Evolutionary conservation across 2,888 invertebrate genomes (phyloP), one percentile per base, ranked within the genome.

Genomic region (Leptothorax acervorum): DNA sequence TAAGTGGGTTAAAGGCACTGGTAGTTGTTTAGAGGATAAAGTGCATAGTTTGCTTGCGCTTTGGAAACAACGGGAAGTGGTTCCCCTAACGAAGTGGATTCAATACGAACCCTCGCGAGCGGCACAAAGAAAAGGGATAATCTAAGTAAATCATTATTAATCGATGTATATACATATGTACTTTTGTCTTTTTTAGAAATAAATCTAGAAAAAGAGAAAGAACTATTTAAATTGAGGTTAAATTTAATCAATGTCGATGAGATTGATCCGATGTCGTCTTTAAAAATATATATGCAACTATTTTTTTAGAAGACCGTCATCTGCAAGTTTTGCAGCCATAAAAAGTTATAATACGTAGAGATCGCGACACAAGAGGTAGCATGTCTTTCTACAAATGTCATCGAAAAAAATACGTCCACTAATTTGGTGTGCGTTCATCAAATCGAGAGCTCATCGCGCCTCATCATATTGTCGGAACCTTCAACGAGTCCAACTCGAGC

Each of bases 111-210:
- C 84, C 71, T 65, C 84, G 85, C 62, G 82, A 81, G 76, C 73
- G 79, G 45, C 55, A 39, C 83, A 51, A 89, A 83, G 85, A 88
- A 68, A 48, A 89, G 82, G 83, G 87, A 88, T 91, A 91, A 92
- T 92, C 92, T 88, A 85, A 89, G 89, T 90, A 90, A 93, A 91
- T 92, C 90, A 86, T 91, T 89, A 90, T 90, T 84, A 87, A 85
- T 87, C 86, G 81, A 88, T 86, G 85, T 23, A 23, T 86, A 79
- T 86, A 35, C 18, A 42, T 18, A 48, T 15, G 18, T 3, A 63
- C n/a, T 11, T 28, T 89, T 84, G 81, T 73, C 45, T 66, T 35
- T 55, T 68, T 8, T 39, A 39, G 8, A 31, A 62, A 45, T 45
- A 35, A 23, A 35, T 31, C 31, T 39, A 28, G 3, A 11, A 53